These are phyloP conservation scores for Synanthedon vespiformis DNA, from an alignment of 2,888 invertebrate species.

Conservation along the genomic window DNA sequence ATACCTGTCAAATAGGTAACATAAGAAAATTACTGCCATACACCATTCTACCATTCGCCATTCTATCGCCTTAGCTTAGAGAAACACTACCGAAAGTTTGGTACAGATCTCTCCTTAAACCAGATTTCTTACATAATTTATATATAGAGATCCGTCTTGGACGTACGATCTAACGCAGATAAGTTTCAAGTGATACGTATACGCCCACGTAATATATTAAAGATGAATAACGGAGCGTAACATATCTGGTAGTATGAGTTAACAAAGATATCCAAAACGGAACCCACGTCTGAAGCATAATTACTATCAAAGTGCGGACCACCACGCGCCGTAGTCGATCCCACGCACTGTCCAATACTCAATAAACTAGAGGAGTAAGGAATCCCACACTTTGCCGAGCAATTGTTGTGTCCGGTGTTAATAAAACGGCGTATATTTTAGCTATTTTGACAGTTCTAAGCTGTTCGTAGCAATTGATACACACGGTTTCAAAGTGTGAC, in stretches of 20 bases:
- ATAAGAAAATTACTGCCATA: too few species aligned
- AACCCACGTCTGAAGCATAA: conserved; percentile 2
- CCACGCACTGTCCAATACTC: conserved; percentile 45
- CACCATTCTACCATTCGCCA: too few species aligned
- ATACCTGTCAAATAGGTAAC: too few species aligned
- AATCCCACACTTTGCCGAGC: conserved; percentile 61
- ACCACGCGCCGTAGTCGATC: conserved; percentile 27
- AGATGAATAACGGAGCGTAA: neutral
- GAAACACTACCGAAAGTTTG: too few species aligned
- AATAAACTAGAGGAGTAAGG: conserved; percentile 59
- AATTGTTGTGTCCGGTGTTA: conserved; percentile 62
- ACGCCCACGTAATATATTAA: neutral
- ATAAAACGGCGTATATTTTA: conserved; percentile 67
- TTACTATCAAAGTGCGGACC: conserved; percentile 27
- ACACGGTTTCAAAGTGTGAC: conserved; percentile 17
- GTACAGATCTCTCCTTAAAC: too few species aligned
- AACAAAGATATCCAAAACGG: neutral
- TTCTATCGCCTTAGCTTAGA: too few species aligned
- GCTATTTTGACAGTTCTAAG: conserved; percentile 66
- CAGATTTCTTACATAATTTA: too few species aligned
- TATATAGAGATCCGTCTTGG: too few species aligned
- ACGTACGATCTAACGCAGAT: neutral
- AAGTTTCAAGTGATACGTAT: neutral
- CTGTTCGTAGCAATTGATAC: conserved; percentile 45
- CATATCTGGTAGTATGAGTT: neutral